Evolutionary conservation across 2,888 invertebrate species (phyloP).

Genomic region (Phania funesta): DNA sequence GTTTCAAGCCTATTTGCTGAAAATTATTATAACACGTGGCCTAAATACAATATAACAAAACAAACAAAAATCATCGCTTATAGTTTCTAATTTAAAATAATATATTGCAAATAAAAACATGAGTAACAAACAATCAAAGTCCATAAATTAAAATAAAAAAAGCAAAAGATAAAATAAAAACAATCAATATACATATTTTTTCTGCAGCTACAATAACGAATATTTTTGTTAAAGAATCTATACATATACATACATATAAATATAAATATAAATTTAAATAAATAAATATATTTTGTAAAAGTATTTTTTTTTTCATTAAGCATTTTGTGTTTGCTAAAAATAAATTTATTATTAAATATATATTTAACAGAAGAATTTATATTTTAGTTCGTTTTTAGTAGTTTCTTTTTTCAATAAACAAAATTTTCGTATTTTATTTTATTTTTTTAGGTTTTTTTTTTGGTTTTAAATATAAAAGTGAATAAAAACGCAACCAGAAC

Average conservation of each 20-base stretch:
- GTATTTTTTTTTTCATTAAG: conserved; percentile 27
- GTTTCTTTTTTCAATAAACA: conserved; percentile 4
- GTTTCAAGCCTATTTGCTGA: neutral
- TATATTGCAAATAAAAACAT: conserved; percentile 12
- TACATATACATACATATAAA: conserved; percentile 6
- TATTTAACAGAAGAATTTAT: conserved; percentile 24
- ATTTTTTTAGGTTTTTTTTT: neutral
- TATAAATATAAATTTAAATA: no score
- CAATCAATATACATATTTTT: conserved; percentile 5
- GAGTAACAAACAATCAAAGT: conserved; percentile 29
- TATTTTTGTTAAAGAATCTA: conserved; percentile 38
- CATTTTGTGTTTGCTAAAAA: conserved; percentile 52
- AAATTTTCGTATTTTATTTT: neutral
- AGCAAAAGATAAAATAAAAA: neutral
- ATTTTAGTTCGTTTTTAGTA: conserved; percentile 19
- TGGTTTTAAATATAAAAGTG: neutral
- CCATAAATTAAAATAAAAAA: conserved; percentile 28
- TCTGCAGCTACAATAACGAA: conserved; percentile 44
- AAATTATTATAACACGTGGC: conserved; percentile 67
- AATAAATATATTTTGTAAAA: conserved; percentile 31
- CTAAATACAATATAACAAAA: conserved; percentile 45
- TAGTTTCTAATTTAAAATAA: conserved; percentile 37
- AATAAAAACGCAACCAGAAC: conserved; percentile 42
- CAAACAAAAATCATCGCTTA: conserved; percentile 49
- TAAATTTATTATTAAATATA: conserved; percentile 25